These are phyloP conservation scores for Lepisosteus osseus DNA, from an alignment of 2,113 vertebrate genomes.

Conservation along the genomic window DNA sequence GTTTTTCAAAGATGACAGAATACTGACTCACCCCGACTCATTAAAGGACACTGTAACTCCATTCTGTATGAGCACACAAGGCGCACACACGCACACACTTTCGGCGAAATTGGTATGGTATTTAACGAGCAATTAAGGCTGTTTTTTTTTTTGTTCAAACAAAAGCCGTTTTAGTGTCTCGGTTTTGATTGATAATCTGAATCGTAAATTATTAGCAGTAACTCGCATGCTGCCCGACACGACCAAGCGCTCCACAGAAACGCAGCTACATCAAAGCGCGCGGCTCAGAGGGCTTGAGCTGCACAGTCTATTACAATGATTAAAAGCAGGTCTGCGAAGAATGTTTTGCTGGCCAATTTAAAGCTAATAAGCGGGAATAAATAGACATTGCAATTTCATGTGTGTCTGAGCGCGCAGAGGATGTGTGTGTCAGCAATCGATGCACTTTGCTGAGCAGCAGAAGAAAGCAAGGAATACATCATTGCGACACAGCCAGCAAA, in stretches of 20 bases:
- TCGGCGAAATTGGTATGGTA: neutral
- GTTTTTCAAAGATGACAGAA: no score
- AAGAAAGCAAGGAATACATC: no score
- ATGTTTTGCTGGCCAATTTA: conserved; percentile 58
- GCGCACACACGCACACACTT: neutral
- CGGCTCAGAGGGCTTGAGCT: neutral
- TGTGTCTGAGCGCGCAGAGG: no score
- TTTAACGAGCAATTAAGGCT: conserved; percentile 7
- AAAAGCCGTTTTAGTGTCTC: neutral
- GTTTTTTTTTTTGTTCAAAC: neutral
- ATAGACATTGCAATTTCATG: conserved; percentile 35
- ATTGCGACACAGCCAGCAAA: no score
- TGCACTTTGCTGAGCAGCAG: no score
- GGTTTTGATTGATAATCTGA: conserved; percentile 13
- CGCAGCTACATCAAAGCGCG: conserved; percentile 8
- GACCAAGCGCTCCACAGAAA: neutral
- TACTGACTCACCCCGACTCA: no score
- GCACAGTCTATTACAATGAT: conserved; percentile 33
- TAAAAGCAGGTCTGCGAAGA: conserved; percentile 53
- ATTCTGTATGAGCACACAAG: neutral
- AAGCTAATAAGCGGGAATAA: conserved; percentile 58
- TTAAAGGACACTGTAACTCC: neutral
- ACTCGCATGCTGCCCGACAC: neutral
- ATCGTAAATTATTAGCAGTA: neutral
- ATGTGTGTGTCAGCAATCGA: no score